These are phyloP conservation scores for Drosophila melanosoma DNA, from an alignment of 2,888 invertebrate species.

Conservation along the genomic window DNA sequence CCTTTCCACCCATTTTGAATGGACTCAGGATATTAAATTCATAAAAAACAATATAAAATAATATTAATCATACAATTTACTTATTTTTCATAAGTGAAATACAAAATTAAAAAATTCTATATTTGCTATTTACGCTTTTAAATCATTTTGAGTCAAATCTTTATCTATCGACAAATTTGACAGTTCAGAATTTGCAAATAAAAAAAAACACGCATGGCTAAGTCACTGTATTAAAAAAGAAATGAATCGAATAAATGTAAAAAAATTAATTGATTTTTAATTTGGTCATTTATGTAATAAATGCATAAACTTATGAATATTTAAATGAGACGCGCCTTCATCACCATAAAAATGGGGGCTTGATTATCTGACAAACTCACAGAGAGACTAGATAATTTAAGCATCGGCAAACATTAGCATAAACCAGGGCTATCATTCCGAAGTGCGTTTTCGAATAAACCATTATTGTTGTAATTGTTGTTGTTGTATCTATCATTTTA, in stretches of 20 bases:
- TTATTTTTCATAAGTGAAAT: background rate
- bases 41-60: background rate
- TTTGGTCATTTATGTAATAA: background rate
- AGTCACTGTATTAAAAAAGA: background rate
- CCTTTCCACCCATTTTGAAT: background rate
- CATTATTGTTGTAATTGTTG: constrained; percentile 30
- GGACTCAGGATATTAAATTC: background rate
- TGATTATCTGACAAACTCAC: constrained; percentile 8
- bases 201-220: too few relatives aligned
- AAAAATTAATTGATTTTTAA: background rate
- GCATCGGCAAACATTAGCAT: constrained; percentile 72
- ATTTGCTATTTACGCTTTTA: background rate
- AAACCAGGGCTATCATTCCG: constrained; percentile 76
- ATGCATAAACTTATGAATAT: background rate
- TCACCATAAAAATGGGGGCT: background rate
- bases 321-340: background rate
- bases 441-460: constrained; percentile 67
- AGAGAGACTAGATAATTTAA: constrained; percentile 42
- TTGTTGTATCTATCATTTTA: constrained; percentile 67
- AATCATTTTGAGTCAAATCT: background rate
- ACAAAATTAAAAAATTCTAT: background rate
- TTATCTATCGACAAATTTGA: background rate
- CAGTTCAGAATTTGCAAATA: background rate
- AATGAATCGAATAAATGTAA: background rate
- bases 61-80: background rate